These are phyloP conservation scores for Poecilus cupreus DNA, from an alignment of 2,888 invertebrate species.

Conservation along the genomic window DNA sequence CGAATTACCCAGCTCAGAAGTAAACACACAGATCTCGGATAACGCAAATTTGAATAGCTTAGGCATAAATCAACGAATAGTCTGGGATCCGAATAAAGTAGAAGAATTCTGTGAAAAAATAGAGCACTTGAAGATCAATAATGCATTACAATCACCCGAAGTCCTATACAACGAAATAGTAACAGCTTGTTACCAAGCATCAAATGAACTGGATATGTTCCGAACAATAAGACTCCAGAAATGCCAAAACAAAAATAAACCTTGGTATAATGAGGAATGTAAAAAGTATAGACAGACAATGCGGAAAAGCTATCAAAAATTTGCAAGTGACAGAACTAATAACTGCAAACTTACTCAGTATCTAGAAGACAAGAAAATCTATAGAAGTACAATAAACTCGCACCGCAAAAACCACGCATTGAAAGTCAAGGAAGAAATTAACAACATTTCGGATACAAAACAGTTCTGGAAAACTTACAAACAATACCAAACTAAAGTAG, in stretches of 20 bases:
- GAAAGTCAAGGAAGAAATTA: not conserved
- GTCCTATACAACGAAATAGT: not conserved
- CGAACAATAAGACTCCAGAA: not conserved
- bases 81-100: not conserved
- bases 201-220: not conserved
- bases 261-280: not conserved
- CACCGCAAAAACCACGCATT: not conserved
- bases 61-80: not conserved
- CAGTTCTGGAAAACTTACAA: not conserved
- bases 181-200: not conserved
- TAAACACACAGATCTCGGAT: too few species aligned
- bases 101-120: not conserved
- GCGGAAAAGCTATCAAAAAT: constrained; percentile 4
- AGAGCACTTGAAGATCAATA: too few species aligned
- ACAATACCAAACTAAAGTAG: not conserved
- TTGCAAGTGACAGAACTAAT: not conserved
- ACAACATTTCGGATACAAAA: not conserved
- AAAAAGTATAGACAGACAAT: not conserved
- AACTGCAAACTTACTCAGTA: not conserved
- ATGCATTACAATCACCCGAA: not conserved
- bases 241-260: not conserved
- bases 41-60: not conserved
- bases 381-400: not conserved
- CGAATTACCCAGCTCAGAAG: too few species aligned
- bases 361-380: not conserved